Evolutionary conservation across 2,113 vertebrate genomes (phyloP), one percentile per base, ranked within the genome.

Genomic region (Castor canadensis): DNA sequence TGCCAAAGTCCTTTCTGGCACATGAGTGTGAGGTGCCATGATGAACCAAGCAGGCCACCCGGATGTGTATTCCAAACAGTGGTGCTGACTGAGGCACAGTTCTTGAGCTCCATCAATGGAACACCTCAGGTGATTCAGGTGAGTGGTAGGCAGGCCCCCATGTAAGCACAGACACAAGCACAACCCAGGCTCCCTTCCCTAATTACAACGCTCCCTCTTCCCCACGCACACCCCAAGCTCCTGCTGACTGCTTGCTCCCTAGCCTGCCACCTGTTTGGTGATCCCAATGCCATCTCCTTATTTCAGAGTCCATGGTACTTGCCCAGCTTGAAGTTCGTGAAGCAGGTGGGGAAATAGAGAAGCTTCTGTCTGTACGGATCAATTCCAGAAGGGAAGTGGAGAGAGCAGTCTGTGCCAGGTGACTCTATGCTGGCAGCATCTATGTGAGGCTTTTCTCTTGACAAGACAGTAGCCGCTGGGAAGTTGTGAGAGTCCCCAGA

Each of bases 121-220:
- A 35, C 24, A 40, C 22, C 35, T 76, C n/a, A 32, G 47, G 28
- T 58, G n/a, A 76, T 43, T 45, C 8, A 0, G 4, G n/a, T 20
- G 60, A 73, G 58, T 9, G 6, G 19, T 7, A 13, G 32, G 35
- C 3, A 1, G n/a, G 72, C 30, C 24, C 5, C 17, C 2, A 2
- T 24, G 64, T 66, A 58, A 52, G 13, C 1, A 0, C 12, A 20
- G 69, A 56, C 54, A 40, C 35, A 73, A 0, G 30, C 0, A 0
- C 7, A 24, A 71, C 11, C 10, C 8, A 73, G 43, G 45, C 35
- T 84, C 49, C 6, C 6, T 79, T 40, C 32, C 17, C n/a, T 64
- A 17, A 8, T 10, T 17, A 24, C 0, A n/a, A n/a, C n/a, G n/a
- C 22, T 76, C 43, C 19, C 12, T 10, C 2, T 43, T 49, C 62